Conservation (phyloP, 2,113 vertebrate species). For the Thalassoma bifasciatum region DNA sequence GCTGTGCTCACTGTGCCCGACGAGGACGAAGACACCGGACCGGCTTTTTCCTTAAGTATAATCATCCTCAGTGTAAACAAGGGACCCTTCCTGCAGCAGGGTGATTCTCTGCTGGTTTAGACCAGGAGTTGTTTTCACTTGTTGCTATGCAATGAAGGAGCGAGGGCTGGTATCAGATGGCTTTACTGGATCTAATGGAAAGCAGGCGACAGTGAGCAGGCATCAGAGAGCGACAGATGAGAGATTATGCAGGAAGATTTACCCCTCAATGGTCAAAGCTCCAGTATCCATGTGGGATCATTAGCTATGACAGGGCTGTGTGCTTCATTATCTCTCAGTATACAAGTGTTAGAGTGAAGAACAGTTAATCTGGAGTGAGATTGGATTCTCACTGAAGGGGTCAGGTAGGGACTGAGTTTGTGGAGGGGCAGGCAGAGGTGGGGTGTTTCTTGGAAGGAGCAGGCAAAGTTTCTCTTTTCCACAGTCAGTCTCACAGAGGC, state of each 20-base stretch:
- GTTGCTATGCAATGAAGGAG: constrained; percentile 25
- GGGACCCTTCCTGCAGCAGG: background rate
- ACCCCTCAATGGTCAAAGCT: background rate
- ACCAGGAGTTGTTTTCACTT: constrained; percentile 33
- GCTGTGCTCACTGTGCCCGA: constrained; percentile 38
- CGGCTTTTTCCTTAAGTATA: constrained; percentile 32
- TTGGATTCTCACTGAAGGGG: background rate
- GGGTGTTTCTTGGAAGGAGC: constrained; percentile 38
- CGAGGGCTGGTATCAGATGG: constrained; percentile 20
- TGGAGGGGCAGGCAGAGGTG: constrained; percentile 12
- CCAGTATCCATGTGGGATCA: constrained; percentile 35
- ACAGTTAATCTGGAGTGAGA: background rate
- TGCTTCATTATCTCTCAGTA: constrained; percentile 2
- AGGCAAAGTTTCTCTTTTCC: constrained; percentile 45
- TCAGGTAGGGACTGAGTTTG: constrained; percentile 14
- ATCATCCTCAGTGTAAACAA: constrained; percentile 36
- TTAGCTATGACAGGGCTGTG: constrained; percentile 27
- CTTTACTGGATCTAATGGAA: constrained; percentile 41
- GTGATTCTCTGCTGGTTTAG: constrained; percentile 8
- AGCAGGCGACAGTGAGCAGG: constrained; percentile 20
- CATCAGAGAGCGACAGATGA: background rate
- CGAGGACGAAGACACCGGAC: constrained; percentile 32
- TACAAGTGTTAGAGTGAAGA: constrained; percentile 2
- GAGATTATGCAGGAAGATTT: constrained; percentile 13
- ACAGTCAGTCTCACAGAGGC: constrained; percentile 29